Evolutionary conservation across 2,797 vertebrate species (phyloP).

Genomic region (Enteromius thamalakanensis): DNA sequence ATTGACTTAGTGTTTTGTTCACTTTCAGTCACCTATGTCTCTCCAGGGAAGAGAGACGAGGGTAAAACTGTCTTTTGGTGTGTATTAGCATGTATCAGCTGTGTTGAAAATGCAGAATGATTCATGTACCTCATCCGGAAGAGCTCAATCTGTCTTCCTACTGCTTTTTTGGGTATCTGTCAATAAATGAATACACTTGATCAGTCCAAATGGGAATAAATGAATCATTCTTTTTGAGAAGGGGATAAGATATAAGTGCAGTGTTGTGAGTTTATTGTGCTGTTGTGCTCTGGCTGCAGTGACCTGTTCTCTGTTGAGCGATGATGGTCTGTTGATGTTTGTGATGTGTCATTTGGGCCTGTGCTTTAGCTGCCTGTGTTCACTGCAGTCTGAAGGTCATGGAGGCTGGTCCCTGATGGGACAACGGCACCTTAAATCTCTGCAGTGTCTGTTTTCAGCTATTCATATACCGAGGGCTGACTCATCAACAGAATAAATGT

Average conservation of each 20-base stretch:
- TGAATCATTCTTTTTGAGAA: not conserved
- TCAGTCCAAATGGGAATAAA: not conserved
- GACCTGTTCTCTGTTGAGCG: not conserved
- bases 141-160: conserved; percentile 16
- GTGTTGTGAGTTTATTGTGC: not conserved
- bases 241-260: not conserved
- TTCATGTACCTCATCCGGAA: conserved; percentile 16
- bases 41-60: conserved; percentile 21
- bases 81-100: conserved; percentile 32
- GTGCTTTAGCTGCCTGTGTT: conserved; percentile 28
- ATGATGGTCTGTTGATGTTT: conserved; percentile 48
- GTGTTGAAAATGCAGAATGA: conserved; percentile 32
- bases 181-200: not conserved
- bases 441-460: conserved; percentile 46
- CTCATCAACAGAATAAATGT: conserved; percentile 29
- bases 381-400: conserved; percentile 53
- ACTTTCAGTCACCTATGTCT: conserved; percentile 15
- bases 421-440: conserved; percentile 54
- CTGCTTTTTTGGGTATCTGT: conserved; percentile 35
- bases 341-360: conserved; percentile 28
- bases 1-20: conserved; percentile 11
- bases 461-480: conserved; percentile 35
- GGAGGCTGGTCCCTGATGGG: conserved; percentile 15
- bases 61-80: conserved; percentile 11
- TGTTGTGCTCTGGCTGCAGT: not conserved